Evolutionary conservation across 2,797 vertebrate genomes (phyloP), one percentile per base, ranked within the genome.

Genomic region (Takifugu rubripes): DNA sequence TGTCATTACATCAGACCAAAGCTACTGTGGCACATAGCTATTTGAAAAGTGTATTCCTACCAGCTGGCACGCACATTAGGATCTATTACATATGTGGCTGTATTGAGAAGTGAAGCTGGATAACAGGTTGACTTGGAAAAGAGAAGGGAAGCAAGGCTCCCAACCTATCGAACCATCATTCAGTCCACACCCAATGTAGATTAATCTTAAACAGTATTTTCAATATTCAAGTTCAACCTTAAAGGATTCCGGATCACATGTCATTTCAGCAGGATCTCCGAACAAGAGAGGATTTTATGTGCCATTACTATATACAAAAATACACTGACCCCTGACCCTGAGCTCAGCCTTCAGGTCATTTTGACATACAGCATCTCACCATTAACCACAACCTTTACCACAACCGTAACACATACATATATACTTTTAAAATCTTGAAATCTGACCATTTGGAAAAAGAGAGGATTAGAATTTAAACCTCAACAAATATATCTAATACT

Each of bases 1-100:
- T 68, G 68, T 59, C 49, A 74, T 87, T 88, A 86, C 86, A 88
- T 88, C 80, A 89, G 84, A 83, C 59, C 64, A 67, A 63, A 79
- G 74, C 80, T 83, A 68, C 80, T 61, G 58, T 56, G 54, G 70
- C 53, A 64, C 68, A 73, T 74, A 62, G 59, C 51, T 52, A 16
- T 70, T 68, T 52, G 68, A 54, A 71, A 68, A 63, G 70, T 68
- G 67, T 75, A 69, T 77, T 49, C 68, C 61, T 43, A 59, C 49
- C 59, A 67, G 52, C 49, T 44, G 31, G 53, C 24, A 54, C 53
- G 66, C 64, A 74, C 42, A 65, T 73, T 54, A 72, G 21, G 52
- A 64, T 61, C 60, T 47, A 71, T 71, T 66, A 75, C 51, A 70
- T 62, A 66, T 42, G 48, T 16, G 15, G 43, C 50, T 61, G 52